A percentile compares a stretch with the other conserved stretches of the same genome.
phyloP scores from a whole-genome alignment of 2,113 vertebrate species.

The Narcine bancroftii region DNA sequence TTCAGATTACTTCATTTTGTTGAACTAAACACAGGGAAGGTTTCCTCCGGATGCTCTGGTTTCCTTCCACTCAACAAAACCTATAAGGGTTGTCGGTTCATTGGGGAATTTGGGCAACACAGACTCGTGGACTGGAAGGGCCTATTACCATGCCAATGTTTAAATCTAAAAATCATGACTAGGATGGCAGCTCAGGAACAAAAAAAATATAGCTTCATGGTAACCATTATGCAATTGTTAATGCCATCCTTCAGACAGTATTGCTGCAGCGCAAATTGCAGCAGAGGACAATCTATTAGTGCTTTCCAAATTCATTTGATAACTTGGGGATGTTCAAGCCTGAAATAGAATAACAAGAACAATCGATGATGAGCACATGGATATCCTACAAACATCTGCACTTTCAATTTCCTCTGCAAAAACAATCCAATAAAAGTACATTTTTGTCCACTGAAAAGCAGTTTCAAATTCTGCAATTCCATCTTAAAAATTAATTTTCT shows the following conservation, averaged over 20 bases:
- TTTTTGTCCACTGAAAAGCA: too few relatives aligned
- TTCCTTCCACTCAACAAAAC: too few relatives aligned
- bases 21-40: neutral
- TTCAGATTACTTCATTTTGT: neutral
- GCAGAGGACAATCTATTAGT: constrained; percentile 3
- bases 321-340: too few relatives aligned
- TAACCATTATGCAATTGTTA: neutral
- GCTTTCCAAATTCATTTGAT: neutral
- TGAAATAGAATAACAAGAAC: too few relatives aligned
- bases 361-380: neutral
- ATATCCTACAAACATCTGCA: neutral
- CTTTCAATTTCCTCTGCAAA: neutral
- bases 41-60: too few relatives aligned
- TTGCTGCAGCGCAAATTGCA: neutral
- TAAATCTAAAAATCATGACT: too few relatives aligned
- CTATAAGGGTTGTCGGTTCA: too few relatives aligned
- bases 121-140: too few relatives aligned
- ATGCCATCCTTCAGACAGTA: neutral
- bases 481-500: neutral
- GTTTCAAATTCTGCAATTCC: too few relatives aligned
- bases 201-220: neutral
- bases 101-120: too few relatives aligned
- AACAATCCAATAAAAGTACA: too few relatives aligned
- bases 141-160: too few relatives aligned
- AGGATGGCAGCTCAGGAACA: neutral